Conservation (phyloP, 1,140 invertebrate species). For the Homarus americanus region DNA sequence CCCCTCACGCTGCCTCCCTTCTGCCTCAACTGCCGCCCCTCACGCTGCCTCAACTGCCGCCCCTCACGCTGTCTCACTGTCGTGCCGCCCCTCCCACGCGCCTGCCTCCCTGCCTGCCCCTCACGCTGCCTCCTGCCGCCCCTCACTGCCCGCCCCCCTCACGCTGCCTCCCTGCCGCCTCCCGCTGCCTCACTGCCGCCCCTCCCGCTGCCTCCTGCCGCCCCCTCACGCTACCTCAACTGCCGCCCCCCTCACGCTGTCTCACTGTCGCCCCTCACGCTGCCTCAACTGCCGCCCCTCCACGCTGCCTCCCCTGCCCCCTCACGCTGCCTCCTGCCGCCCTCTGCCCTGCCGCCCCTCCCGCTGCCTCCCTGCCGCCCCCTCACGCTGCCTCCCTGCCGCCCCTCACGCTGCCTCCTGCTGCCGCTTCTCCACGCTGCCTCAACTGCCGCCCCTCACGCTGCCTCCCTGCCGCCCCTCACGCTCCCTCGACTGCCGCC, state of each 20-base stretch:
- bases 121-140: not conserved
- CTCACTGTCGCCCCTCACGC: not conserved
- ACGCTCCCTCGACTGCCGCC: not conserved
- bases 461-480: not conserved
- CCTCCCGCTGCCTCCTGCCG: not conserved
- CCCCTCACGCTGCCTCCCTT: not conserved
- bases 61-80: slow-evolving; percentile 13
- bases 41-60: not conserved
- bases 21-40: not conserved
- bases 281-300: not conserved
- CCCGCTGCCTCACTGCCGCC: not conserved
- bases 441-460: not conserved
- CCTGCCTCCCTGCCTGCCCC: slow-evolving; percentile 11
- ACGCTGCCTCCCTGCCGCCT: not conserved
- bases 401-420: not conserved
- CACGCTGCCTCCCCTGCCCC: slow-evolving; percentile 7
- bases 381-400: not conserved
- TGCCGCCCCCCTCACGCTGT: not conserved
- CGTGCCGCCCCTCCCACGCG: not conserved
- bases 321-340: not conserved
- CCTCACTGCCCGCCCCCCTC: not conserved
- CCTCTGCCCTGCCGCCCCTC: not conserved
- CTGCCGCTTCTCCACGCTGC: not conserved
- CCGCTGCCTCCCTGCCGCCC: not conserved
- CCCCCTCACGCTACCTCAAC: not conserved